A percentile compares a stretch with the other conserved stretches of the same genome.
phyloP scores from a whole-genome alignment of 2,888 invertebrate genomes.

The Tetranychus piercei region DNA sequence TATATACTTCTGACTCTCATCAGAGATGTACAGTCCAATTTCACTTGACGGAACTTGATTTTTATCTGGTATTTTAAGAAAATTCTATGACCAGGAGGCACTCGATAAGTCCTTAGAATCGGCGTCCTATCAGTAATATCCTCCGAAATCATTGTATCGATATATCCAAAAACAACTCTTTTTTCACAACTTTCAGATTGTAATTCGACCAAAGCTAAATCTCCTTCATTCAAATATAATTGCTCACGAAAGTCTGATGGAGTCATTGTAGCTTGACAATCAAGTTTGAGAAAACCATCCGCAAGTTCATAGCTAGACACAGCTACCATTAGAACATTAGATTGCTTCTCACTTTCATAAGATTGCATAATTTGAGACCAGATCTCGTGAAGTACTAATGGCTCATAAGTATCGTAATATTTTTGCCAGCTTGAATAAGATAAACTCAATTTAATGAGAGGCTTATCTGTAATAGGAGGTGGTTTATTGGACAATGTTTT shows the following conservation, averaged over 20 bases:
- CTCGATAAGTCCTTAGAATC: neutral
- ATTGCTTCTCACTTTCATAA: constrained; percentile 22
- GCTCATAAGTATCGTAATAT: constrained; percentile 42
- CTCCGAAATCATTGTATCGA: constrained; percentile 1
- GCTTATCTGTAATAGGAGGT: neutral
- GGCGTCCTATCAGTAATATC: neutral
- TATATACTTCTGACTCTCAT: constrained; percentile 22
- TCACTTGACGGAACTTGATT: neutral
- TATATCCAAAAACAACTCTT: constrained; percentile 15
- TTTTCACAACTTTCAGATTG: neutral
- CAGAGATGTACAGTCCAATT: constrained; percentile 9
- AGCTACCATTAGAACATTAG: neutral
- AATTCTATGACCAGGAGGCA: neutral
- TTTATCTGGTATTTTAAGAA: constrained; percentile 11
- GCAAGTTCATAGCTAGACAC: neutral
- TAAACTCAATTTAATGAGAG: neutral
- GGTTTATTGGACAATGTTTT: neutral
- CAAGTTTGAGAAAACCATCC: constrained; percentile 10
- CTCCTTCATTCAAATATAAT: constrained; percentile 12
- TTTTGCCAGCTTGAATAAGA: constrained; percentile 41
- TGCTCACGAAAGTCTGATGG: neutral
- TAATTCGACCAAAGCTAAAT: constrained; percentile 13
- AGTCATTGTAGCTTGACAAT: neutral
- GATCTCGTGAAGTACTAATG: constrained; percentile 44
- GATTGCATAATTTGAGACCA: constrained; percentile 39